A percentile compares a stretch with the other conserved stretches of the same genome.
Conservation (phyloP, 2,113 vertebrate species). For the Anguilla japonica region DNA sequence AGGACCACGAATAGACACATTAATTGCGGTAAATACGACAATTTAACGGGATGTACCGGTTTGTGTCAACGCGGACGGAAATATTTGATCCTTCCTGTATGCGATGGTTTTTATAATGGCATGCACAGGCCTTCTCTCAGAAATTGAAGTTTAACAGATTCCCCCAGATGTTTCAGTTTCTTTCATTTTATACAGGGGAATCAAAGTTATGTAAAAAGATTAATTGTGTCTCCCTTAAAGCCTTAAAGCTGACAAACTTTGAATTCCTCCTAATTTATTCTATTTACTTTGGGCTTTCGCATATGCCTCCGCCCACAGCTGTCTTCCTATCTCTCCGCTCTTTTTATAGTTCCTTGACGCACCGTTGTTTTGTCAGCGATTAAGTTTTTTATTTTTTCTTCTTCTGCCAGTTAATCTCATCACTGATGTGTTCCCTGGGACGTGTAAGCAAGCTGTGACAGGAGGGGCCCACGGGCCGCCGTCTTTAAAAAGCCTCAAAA, state of each 20-base stretch:
- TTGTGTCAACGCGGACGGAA: no score
- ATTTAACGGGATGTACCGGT: no score
- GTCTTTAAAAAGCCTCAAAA: background rate
- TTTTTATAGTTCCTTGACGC: background rate
- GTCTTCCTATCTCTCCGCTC: no score
- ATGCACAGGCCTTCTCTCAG: background rate
- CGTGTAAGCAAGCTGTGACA: background rate
- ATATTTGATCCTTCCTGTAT: no score
- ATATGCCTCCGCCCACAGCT: background rate
- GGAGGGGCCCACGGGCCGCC: background rate
- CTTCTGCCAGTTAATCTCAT: background rate
- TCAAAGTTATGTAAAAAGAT: background rate
- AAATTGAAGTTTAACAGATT: background rate
- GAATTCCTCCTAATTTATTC: background rate
- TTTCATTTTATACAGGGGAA: background rate
- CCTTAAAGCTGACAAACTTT: background rate
- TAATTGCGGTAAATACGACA: no score
- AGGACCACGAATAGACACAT: no score
- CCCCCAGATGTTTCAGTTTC: background rate
- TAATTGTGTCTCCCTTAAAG: background rate
- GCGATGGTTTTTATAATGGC: no score
- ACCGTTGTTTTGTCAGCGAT: background rate
- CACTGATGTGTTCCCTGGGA: background rate
- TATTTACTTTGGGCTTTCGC: background rate
- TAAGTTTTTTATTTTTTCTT: background rate